Evolutionary conservation across 64 coral and sea anemone species (phyloP).

Genomic region (Porites australiensis): DNA sequence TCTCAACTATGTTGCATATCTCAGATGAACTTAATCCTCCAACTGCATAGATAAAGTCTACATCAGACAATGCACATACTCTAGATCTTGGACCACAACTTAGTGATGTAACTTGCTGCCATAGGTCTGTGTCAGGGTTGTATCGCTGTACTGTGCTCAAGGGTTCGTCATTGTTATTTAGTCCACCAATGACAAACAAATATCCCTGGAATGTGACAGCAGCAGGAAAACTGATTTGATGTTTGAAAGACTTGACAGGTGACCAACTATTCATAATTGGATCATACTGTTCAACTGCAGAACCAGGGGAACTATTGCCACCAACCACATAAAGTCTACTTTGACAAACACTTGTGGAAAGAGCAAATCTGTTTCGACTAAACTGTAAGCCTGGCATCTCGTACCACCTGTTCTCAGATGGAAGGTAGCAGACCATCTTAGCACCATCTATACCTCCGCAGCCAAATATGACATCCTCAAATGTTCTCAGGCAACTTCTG

Average conservation of each 20-base stretch:
- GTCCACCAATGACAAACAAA: conserved; percentile 70
- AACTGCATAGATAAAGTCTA: conserved; percentile 59
- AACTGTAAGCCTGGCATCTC: neutral
- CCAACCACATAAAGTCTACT: neutral
- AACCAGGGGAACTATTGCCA: neutral
- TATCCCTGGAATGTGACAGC: conserved; percentile 2
- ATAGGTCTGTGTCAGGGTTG: conserved; percentile 34
- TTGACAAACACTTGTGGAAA: neutral
- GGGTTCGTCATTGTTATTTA: conserved; percentile 15
- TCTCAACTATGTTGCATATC: conserved; percentile 45
- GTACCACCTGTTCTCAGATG: conserved; percentile 31
- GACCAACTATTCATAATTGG: conserved; percentile 5
- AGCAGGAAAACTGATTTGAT: neutral
- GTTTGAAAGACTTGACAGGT: neutral
- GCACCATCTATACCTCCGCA: neutral
- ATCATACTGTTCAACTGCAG: neutral
- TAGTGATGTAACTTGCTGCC: neutral
- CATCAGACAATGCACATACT: conserved; percentile 64
- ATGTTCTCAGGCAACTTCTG: neutral
- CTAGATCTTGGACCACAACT: conserved; percentile 46
- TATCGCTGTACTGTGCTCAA: conserved; percentile 37
- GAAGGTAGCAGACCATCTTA: conserved; percentile 27
- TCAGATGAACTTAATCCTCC: conserved; percentile 40
- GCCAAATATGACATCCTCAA: conserved; percentile 24
- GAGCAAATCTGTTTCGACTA: neutral